phyloP scores from a whole-genome alignment of 1,140 invertebrate genomes.

The Bicyclus anynana region DNA sequence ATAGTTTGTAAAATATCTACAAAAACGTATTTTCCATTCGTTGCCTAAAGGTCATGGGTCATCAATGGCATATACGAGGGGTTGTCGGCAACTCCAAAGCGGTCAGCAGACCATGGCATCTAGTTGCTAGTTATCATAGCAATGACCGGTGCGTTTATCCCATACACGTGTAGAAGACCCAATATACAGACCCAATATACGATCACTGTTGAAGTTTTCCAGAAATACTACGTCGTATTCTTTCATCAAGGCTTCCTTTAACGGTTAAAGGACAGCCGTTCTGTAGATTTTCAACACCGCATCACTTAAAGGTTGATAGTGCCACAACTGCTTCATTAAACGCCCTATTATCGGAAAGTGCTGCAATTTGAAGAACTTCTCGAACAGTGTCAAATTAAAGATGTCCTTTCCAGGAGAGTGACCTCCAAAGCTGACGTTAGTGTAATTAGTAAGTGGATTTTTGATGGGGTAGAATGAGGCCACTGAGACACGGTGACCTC shows the following conservation, averaged over 20 bases:
- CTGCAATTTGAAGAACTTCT: slow-evolving; percentile 29
- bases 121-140: slow-evolving; percentile 78
- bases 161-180: slow-evolving; percentile 77
- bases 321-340: slow-evolving; percentile 31
- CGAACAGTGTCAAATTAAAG: slow-evolving; percentile 47
- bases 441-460: slow-evolving; percentile 55
- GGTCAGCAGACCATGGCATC: slow-evolving; percentile 78
- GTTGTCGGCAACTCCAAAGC: slow-evolving; percentile 79
- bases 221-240: slow-evolving; percentile 82
- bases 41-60: slow-evolving; percentile 77
- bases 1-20: slow-evolving; percentile 42
- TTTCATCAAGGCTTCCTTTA: slow-evolving; percentile 57
- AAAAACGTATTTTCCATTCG: slow-evolving; percentile 76
- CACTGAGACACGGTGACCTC: slow-evolving; percentile 83
- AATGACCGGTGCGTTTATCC: slow-evolving; percentile 76
- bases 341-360: slow-evolving; percentile 33
- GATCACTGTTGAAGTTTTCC: slow-evolving; percentile 83
- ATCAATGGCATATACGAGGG: slow-evolving; percentile 77
- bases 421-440: slow-evolving; percentile 51
- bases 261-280: slow-evolving; percentile 46
- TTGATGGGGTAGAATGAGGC: slow-evolving; percentile 76
- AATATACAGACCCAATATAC: slow-evolving; percentile 80
- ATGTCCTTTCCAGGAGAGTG: slow-evolving; percentile 47
- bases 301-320: slow-evolving; percentile 38
- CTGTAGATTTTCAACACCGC: slow-evolving; percentile 62